These are phyloP conservation scores for Salvelinus fontinalis DNA, from an alignment of 2,113 vertebrate species.

Conservation along the genomic window DNA sequence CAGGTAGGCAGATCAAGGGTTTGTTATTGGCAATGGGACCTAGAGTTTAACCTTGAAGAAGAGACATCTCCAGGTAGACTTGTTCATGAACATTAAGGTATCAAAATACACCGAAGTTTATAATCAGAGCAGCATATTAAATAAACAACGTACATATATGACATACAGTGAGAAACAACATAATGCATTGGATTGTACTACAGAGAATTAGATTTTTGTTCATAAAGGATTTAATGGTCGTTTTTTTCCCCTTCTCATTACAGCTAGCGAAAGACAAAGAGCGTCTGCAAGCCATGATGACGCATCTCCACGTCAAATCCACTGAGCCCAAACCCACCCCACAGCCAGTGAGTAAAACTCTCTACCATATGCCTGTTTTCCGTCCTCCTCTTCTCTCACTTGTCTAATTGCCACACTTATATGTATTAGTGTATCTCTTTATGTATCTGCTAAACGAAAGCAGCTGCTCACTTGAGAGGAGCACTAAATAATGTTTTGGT, in stretches of 20 bases:
- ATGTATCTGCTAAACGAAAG: conserved; percentile 66
- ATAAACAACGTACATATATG: background rate
- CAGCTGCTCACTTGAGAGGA: conserved; percentile 68
- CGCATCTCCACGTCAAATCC: conserved; percentile 98
- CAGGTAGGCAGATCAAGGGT: conserved; percentile 38
- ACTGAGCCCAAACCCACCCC: conserved; percentile 97
- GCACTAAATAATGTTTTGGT: conserved; percentile 63
- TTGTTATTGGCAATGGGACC: conserved; percentile 22
- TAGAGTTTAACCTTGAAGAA: conserved; percentile 43
- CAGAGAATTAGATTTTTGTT: conserved; percentile 10
- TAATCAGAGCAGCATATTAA: background rate
- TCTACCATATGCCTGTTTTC: conserved; percentile 31
- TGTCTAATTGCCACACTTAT: conserved; percentile 65
- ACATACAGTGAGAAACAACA: background rate
- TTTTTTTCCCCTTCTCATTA: conserved; percentile 45
- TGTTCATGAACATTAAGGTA: conserved; percentile 16
- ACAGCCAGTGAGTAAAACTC: conserved; percentile 89
- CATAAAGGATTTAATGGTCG: conserved; percentile 26
- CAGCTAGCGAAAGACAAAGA: conserved; percentile 99
- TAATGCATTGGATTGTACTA: conserved; percentile 10
- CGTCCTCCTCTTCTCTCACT: conserved; percentile 34
- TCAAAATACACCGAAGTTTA: too few relatives aligned
- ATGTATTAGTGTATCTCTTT: conserved; percentile 64
- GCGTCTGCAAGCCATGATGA: conserved; percentile 99
- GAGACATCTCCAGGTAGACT: conserved; percentile 1